phyloP scores from a whole-genome alignment of 2,113 vertebrate species.

The Grus americana region DNA sequence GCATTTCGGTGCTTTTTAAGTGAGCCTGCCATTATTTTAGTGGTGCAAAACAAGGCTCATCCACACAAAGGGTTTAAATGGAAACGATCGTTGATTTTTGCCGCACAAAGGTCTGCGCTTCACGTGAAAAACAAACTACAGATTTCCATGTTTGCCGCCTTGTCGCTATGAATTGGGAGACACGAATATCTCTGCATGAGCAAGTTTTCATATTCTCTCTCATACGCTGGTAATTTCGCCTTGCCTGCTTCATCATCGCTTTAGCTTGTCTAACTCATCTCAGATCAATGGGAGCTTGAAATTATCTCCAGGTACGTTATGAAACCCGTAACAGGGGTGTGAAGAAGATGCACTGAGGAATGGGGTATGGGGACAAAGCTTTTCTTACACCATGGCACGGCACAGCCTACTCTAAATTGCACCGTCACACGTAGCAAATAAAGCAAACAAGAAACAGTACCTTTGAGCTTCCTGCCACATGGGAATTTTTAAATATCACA shows the following conservation, averaged over 20 bases:
- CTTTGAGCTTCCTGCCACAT: slow-evolving; percentile 7
- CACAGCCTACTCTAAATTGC: neutral
- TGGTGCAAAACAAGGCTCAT: neutral
- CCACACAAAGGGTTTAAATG: neutral
- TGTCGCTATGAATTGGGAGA: neutral
- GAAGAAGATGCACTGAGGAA: slow-evolving; percentile 26
- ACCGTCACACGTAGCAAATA: neutral
- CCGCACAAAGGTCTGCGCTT: neutral
- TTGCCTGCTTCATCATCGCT: neutral
- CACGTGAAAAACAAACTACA: neutral
- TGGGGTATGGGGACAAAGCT: neutral
- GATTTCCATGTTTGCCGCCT: slow-evolving; percentile 23
- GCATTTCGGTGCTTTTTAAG: neutral
- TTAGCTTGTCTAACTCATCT: slow-evolving; percentile 26
- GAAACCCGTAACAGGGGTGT: slow-evolving; percentile 1
- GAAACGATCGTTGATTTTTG: neutral
- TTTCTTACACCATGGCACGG: neutral
- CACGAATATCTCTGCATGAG: neutral
- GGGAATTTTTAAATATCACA: slow-evolving; percentile 22
- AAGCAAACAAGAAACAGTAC: slow-evolving; percentile 11
- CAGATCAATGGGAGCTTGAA: slow-evolving; percentile 51
- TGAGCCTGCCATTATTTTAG: neutral
- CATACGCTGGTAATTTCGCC: neutral
- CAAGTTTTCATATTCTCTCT: slow-evolving; percentile 31
- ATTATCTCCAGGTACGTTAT: slow-evolving; percentile 29